phyloP scores from a whole-genome alignment of 2,888 invertebrate species.

The Drepana falcataria region DNA sequence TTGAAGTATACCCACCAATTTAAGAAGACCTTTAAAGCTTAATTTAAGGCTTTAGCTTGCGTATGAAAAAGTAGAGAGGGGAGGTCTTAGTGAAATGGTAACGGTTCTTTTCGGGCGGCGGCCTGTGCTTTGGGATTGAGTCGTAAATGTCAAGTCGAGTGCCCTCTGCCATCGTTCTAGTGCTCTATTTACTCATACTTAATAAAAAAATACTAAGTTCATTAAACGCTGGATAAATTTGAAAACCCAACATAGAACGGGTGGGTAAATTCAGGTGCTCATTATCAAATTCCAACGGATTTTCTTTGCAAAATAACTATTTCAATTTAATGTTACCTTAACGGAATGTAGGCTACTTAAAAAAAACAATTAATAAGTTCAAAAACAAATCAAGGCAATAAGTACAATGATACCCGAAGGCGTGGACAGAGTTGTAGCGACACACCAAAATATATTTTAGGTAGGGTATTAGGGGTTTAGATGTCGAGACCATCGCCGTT shows the following conservation, averaged over 20 bases:
- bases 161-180: slow-evolving; percentile 58
- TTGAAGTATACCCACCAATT: slow-evolving; percentile 51
- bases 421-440: no score
- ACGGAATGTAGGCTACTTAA: no score
- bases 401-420: no score
- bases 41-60: slow-evolving; percentile 19
- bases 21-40: slow-evolving; percentile 37
- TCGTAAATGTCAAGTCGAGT: slow-evolving; percentile 75
- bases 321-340: no score
- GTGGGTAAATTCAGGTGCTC: no score
- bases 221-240: slow-evolving; percentile 44
- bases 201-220: slow-evolving; percentile 42
- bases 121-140: slow-evolving; percentile 71
- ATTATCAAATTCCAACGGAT: no score
- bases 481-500: no score
- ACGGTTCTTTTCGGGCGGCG: slow-evolving; percentile 44
- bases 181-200: slow-evolving; percentile 61
- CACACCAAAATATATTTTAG: no score
- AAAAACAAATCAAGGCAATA: no score
- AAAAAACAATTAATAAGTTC: no score
- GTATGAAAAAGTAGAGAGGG: slow-evolving; percentile 20
- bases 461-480: no score
- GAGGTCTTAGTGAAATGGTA: slow-evolving; percentile 59
- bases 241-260: slow-evolving; percentile 38
- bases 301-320: no score